Base-by-base conservation (phyloP, 1,140 invertebrate genomes). In the Drosophila tristis region DNA sequence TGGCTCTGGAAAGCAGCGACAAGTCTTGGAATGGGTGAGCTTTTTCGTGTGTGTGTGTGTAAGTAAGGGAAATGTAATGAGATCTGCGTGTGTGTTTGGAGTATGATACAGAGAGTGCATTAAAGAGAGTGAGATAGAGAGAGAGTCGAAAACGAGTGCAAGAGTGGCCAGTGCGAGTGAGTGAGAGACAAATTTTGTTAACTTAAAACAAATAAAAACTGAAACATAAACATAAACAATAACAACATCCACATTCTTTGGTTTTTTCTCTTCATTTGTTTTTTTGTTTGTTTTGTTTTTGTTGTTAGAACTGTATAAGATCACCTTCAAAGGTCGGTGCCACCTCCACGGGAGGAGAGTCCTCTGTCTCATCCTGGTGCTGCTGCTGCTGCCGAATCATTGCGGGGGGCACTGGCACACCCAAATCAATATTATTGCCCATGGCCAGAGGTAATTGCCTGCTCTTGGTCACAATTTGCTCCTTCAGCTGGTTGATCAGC, bases 401-500 rank as follows among this genome's bases (percentile, higher is more conserved):
- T 54, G 13, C 35, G 42, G n/a, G 9, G n/a, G 57, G 57, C 45
- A 81, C 3, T 15, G 66, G 75, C 70, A 78, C 43, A 35, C 90
- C 90, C 54, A 74, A 48, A 47, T 90, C 80, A 16, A 91, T 91
- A 48, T 78, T 87, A 68, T 91, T 91, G 56, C 90, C 90, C 90
- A 91, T 91, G 9, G 16, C 35, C 35, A 7, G 15, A 3, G 31
- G 47, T 44, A 54, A 43, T n/a, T 57, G 42, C 25, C 8, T 53
- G 92, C 95, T 76, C 94, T 93, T 42, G 61, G 35, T 29, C 9
- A 94, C 93, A 50, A 95, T 94, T 74, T 94, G 93, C 74, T 95
- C 93, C 57, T 94, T 93, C 8, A 97, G 92, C 47, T 95, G 94
- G 77, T 95, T 92, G 31, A 98, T 93, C 91, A 97, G 95, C 71